Evolutionary conservation across 2,113 vertebrate species (phyloP).

Genomic region (Aptenodytes patagonicus): DNA sequence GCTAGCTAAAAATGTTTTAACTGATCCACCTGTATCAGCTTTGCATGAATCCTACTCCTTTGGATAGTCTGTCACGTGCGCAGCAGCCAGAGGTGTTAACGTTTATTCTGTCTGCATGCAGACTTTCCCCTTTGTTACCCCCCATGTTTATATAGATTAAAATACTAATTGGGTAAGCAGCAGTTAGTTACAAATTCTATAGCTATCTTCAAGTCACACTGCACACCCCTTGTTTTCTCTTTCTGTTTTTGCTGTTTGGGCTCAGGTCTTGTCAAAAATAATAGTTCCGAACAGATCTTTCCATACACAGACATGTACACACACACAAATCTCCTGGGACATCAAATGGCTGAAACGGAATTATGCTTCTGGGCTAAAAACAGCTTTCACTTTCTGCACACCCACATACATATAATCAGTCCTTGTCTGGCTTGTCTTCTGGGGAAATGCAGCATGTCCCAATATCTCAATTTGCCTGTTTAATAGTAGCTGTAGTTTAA

Average conservation of each 20-base stretch:
- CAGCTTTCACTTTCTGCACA: neutral
- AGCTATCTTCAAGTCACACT: neutral
- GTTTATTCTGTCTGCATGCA: neutral
- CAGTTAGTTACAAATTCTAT: neutral
- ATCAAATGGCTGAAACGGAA: neutral
- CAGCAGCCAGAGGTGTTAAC: neutral
- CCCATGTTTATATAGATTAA: neutral
- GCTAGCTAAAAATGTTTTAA: neutral
- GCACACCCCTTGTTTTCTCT: neutral
- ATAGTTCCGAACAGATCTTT: neutral
- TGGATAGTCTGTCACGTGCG: neutral
- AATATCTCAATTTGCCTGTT: neutral
- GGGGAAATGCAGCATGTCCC: neutral
- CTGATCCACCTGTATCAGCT: neutral
- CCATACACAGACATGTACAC: accelerated
- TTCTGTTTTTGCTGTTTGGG: neutral
- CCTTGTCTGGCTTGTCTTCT: neutral
- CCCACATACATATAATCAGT: neutral
- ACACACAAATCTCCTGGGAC: neutral
- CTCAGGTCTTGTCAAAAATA: neutral
- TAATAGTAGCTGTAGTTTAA: neutral
- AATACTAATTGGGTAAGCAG: neutral
- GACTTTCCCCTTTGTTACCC: neutral
- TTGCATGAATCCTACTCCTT: neutral
- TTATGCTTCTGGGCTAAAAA: neutral